A percentile compares a stretch with the other conserved stretches of the same genome.
Conservation (phyloP, 1,140 invertebrate species). For the Ylistrum balloti region DNA sequence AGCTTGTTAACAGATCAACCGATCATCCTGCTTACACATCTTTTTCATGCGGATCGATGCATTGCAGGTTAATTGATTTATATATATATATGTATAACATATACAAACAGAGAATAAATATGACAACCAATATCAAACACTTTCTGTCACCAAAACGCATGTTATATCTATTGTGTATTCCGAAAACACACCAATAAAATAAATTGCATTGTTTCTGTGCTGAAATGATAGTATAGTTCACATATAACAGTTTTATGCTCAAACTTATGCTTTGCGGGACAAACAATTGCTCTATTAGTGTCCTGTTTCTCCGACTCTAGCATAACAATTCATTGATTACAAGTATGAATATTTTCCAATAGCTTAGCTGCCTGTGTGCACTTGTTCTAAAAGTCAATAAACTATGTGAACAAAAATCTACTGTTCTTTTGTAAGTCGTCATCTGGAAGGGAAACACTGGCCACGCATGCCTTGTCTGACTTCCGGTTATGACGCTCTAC, state of each 20-base stretch:
- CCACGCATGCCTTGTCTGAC: constrained; percentile 43
- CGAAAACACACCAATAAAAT: neutral
- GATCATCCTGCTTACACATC: too few relatives aligned
- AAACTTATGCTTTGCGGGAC: neutral
- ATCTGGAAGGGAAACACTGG: constrained; percentile 52
- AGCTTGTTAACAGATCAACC: too few relatives aligned
- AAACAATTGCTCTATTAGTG: neutral
- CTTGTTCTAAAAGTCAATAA: neutral
- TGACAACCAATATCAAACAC: neutral
- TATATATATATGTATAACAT: too few relatives aligned
- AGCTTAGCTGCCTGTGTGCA: neutral
- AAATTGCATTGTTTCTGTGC: neutral
- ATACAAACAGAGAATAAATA: too few relatives aligned
- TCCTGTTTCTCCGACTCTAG: neutral
- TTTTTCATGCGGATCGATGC: too few relatives aligned
- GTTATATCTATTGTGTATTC: neutral
- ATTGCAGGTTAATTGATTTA: too few relatives aligned
- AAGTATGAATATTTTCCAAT: neutral
- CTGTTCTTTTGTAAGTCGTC: constrained; percentile 54
- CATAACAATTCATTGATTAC: neutral
- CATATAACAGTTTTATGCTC: neutral
- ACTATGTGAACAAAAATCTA: constrained; percentile 61
- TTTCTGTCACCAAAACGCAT: neutral
- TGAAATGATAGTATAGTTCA: neutral
- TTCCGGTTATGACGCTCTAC: constrained; percentile 63